These are phyloP conservation scores for Lordiphosa collinella DNA, from an alignment of 1,140 invertebrate species.

Conservation along the genomic window DNA sequence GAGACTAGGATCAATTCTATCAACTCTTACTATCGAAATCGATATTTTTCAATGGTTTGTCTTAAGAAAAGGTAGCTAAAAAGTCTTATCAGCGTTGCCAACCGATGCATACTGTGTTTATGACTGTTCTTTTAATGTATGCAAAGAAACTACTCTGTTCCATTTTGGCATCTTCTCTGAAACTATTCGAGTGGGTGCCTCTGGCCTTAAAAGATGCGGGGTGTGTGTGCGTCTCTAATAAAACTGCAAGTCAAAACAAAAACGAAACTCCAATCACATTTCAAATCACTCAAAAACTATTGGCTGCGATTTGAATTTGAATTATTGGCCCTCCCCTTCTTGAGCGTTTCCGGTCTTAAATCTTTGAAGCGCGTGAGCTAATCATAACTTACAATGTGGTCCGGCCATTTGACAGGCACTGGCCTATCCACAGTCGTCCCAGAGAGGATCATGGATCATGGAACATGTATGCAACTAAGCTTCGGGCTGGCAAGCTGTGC, in stretches of 20 bases:
- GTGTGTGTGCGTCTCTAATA: conserved; percentile 55
- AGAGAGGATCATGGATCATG: conserved; percentile 59
- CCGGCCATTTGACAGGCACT: conserved; percentile 69
- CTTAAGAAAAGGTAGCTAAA: too few species aligned
- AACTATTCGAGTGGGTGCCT: conserved; percentile 33
- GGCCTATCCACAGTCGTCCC: conserved; percentile 32
- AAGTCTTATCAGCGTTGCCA: too few species aligned
- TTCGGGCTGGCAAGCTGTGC: conserved; percentile 69
- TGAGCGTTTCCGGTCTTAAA: conserved; percentile 71
- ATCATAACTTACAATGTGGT: conserved; percentile 78
- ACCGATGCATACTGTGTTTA: too few species aligned
- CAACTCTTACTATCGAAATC: too few species aligned
- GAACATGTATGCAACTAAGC: conserved; percentile 34
- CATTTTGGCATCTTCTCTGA: conserved; percentile 53
- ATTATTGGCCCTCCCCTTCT: conserved; percentile 57
- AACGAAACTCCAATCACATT: conserved; percentile 61
- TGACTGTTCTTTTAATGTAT: conserved; percentile 41
- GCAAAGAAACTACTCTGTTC: conserved; percentile 50
- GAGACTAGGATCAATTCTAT: too few species aligned
- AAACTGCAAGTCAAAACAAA: conserved; percentile 50
- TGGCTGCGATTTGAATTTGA: conserved; percentile 66
- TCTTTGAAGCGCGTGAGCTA: conserved; percentile 72
- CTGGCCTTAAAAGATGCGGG: conserved; percentile 51
- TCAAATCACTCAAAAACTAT: conserved; percentile 72
- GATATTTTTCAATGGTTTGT: too few species aligned